A percentile compares a stretch with the other conserved stretches of the same genome.
Conservation (phyloP, 2,797 vertebrate genomes). For the Adelosebastes latens region DNA sequence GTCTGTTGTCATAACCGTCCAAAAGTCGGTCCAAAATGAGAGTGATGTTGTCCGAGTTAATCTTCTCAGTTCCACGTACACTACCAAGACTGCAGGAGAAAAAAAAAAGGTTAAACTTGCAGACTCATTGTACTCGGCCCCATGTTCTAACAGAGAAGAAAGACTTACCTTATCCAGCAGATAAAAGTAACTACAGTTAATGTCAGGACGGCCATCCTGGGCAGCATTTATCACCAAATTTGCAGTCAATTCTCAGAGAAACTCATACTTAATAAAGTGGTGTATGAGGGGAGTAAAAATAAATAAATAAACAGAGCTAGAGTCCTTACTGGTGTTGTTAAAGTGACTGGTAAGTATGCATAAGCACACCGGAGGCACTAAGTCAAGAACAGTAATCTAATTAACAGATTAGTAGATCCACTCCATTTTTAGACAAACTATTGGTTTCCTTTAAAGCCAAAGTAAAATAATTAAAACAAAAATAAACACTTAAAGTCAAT, state of each 20-base stretch:
- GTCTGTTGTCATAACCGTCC: constrained; percentile 93
- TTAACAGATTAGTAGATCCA: constrained; percentile 83
- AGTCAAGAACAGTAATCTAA: constrained; percentile 75
- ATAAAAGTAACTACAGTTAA: constrained; percentile 41
- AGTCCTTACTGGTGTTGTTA: neutral
- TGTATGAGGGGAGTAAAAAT: neutral
- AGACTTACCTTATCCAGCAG: constrained; percentile 64
- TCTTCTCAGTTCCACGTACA: constrained; percentile 75
- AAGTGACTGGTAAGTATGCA: constrained; percentile 33
- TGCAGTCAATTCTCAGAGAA: constrained; percentile 4
- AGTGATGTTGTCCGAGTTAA: constrained; percentile 90
- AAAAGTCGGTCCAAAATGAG: constrained; percentile 90
- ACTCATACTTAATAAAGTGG: neutral
- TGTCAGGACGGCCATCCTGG: constrained; percentile 42
- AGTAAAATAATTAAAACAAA: neutral
- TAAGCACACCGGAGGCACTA: constrained; percentile 34
- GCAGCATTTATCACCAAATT: constrained; percentile 2
- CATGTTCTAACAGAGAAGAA: neutral
- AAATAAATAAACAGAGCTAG: neutral
- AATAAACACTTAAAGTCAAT: neutral
- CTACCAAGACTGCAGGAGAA: constrained; percentile 74
- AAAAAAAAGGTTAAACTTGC: constrained; percentile 14
- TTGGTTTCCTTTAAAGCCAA: neutral
- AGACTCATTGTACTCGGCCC: neutral
- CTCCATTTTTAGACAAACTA: constrained; percentile 72